phyloP scores from a whole-genome alignment of 2,888 invertebrate species.

The Papilio protenor region DNA sequence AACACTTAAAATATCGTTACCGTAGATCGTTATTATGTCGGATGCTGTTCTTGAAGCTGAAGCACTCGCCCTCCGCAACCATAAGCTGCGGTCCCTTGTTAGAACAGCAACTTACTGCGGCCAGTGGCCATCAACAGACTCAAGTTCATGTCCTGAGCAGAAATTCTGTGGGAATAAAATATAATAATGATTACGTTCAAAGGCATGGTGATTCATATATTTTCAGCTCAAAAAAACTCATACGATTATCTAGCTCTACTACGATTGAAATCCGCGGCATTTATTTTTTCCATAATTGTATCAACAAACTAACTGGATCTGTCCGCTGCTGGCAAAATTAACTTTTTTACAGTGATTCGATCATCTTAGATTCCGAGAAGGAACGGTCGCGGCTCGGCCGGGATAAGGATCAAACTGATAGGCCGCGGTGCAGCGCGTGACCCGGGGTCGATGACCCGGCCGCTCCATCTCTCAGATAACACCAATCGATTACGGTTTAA shows the following conservation, averaged over 20 bases:
- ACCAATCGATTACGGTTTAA: background rate
- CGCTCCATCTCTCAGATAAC: background rate
- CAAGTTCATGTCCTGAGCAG: too few species aligned
- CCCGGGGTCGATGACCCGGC: slow-evolving; percentile 21
- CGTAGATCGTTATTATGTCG: background rate
- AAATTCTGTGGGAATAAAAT: too few species aligned
- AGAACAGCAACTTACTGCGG: too few species aligned
- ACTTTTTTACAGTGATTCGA: slow-evolving; percentile 18
- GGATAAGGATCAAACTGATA: slow-evolving; percentile 17
- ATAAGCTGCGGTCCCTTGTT: too few species aligned
- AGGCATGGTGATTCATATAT: background rate
- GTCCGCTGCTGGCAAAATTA: slow-evolving; percentile 27
- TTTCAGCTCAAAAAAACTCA: background rate
- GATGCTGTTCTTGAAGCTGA: background rate
- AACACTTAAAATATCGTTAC: background rate
- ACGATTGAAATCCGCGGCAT: background rate
- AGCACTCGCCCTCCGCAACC: background rate
- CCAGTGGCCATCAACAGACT: too few species aligned
- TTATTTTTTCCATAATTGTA: background rate
- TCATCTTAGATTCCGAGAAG: slow-evolving; percentile 20
- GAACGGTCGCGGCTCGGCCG: slow-evolving; percentile 7
- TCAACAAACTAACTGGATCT: slow-evolving; percentile 8
- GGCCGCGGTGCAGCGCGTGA: background rate
- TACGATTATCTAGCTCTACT: background rate
- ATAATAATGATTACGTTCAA: too few species aligned